These are phyloP conservation scores for Agrotis clavis DNA, from an alignment of 2,888 invertebrate genomes.

Conservation along the genomic window DNA sequence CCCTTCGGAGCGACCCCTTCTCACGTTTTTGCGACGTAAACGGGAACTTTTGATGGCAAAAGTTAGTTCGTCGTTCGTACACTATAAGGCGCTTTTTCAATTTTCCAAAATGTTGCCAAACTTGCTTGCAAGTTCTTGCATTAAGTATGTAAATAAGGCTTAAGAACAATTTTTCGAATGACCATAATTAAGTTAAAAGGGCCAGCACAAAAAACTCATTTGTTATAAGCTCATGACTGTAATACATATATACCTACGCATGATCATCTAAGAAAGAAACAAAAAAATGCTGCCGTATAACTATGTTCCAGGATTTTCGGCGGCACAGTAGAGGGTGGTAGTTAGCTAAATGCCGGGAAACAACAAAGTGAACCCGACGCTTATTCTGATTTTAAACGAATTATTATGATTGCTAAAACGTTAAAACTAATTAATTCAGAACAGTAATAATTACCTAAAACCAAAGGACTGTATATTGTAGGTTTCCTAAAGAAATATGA, in stretches of 20 bases:
- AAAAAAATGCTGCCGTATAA: not conserved
- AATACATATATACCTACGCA: constrained; percentile 16
- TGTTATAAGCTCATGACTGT: constrained; percentile 21
- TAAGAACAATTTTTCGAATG: not conserved
- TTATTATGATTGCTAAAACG: not conserved
- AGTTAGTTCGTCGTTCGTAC: too few species aligned
- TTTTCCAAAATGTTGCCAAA: too few species aligned
- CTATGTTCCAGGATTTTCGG: too few species aligned
- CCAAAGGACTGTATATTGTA: not conserved
- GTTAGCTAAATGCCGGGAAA: too few species aligned
- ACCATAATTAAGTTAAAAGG: constrained; percentile 10
- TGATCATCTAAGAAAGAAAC: constrained; percentile 27
- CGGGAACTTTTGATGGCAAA: too few species aligned
- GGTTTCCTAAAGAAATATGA: constrained; percentile 12
- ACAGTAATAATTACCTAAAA: not conserved
- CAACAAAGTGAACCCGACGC: too few species aligned
- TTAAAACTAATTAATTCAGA: not conserved
- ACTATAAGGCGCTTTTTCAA: too few species aligned
- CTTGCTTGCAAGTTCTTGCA: not conserved
- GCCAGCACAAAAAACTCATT: constrained; percentile 35
- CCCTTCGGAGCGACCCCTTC: too few species aligned
- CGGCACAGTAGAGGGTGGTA: too few species aligned
- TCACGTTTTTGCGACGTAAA: too few species aligned
- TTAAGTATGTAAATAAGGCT: too few species aligned
- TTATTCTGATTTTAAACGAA: too few species aligned